phyloP scores from a whole-genome alignment of 2,888 invertebrate genomes.

The Trichogramma dendrolimi region DNA sequence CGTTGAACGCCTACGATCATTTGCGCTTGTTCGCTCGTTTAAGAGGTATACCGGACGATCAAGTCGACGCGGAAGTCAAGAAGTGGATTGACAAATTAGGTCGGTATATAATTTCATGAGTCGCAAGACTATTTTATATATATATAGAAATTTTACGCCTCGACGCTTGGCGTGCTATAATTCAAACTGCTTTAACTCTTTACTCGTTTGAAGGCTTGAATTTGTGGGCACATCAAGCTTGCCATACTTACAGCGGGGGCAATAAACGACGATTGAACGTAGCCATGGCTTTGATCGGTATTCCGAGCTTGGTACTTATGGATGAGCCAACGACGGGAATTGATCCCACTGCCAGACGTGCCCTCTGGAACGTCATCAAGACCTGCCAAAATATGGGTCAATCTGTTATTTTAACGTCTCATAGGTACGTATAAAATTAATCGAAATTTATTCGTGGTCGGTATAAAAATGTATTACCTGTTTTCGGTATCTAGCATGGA shows the following conservation, averaged over 20 bases:
- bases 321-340: slow-evolving; percentile 73
- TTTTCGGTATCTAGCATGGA: slow-evolving; percentile 65
- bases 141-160: not conserved
- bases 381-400: slow-evolving; percentile 54
- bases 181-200: not conserved
- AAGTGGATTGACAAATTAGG: slow-evolving; percentile 58
- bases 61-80: slow-evolving; percentile 52
- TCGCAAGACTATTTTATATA: not conserved
- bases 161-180: not conserved
- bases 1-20: slow-evolving; percentile 71
- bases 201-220: slow-evolving; percentile 39
- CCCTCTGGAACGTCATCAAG: slow-evolving; percentile 62
- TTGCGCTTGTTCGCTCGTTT: slow-evolving; percentile 66
- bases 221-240: slow-evolving; percentile 40
- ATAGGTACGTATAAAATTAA: slow-evolving; percentile 54
- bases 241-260: slow-evolving; percentile 65
- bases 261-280: slow-evolving; percentile 75
- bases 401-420: slow-evolving; percentile 64
- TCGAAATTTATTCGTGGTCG: not conserved
- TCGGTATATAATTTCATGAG: slow-evolving; percentile 33
- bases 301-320: slow-evolving; percentile 64
- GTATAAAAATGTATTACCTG: not conserved
- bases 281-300: slow-evolving; percentile 69
- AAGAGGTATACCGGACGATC: slow-evolving; percentile 58
- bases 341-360: slow-evolving; percentile 63